A percentile compares a stretch with the other conserved stretches of the same genome.
Conservation (phyloP, 2,113 vertebrate genomes). For the Fregata magnificens region DNA sequence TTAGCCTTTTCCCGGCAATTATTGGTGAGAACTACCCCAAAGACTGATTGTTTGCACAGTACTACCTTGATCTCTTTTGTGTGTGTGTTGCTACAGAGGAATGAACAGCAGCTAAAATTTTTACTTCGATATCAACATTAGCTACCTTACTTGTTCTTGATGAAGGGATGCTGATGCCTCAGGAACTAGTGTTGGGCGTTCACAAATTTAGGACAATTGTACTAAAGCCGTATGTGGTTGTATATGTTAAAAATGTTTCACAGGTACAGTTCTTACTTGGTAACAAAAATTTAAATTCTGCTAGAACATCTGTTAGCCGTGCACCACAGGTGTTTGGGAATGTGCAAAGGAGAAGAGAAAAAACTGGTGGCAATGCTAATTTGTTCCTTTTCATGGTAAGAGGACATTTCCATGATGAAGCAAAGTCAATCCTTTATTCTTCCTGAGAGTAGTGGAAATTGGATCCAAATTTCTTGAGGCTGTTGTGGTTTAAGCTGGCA, state of each 20-base stretch:
- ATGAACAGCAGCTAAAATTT: background rate
- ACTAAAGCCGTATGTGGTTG: background rate
- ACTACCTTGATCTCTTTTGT: background rate
- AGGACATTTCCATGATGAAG: background rate
- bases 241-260: background rate
- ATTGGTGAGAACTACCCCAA: background rate
- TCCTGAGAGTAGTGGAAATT: background rate
- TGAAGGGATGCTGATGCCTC: background rate
- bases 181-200: background rate
- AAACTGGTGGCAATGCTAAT: background rate
- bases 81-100: background rate
- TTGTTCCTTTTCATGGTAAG: background rate
- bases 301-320: background rate
- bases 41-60: background rate
- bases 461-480: background rate
- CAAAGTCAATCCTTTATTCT: background rate
- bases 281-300: background rate
- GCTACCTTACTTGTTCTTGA: background rate
- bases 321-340: background rate
- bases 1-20: background rate
- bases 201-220: background rate
- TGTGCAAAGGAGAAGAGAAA: background rate
- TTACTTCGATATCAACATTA: background rate
- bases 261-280: background rate
- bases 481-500: too few relatives aligned